Evolutionary conservation across 2,113 vertebrate genomes (phyloP), one percentile per base, ranked within the genome.

Genomic region (Delphinapterus leucas): DNA sequence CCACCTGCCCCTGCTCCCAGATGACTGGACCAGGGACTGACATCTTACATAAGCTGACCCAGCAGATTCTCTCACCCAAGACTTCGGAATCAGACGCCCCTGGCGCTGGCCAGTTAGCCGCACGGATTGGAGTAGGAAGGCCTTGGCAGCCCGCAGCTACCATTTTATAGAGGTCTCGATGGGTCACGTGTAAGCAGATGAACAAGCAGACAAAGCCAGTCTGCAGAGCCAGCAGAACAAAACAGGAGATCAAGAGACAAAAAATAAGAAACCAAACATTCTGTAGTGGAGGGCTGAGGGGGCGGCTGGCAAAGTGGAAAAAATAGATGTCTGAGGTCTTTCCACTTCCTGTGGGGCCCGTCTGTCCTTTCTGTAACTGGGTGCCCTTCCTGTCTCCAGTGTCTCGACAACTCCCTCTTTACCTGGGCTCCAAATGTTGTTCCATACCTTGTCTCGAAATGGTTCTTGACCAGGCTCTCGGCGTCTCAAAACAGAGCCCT

Each of bases 181-280:
- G 63, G 58, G 23, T 36, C 33, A 6, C 0, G 0, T 15, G 1
- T 6, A 26, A 70, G 3, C 67, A 74, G 79, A 44, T 4, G n/a
- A 63, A 21, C 21, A 20, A 68, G 74, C 53, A 67, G 68, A 58
- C 73, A 93, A 93, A 87, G 25, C 17, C 67, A 60, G 74, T 36
- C 20, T 49, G 23, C 67, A 44, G 73, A 92, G 73, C 44, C 87
- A 9, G 20, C 4, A n/a, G 33, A 70, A 23, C 0, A 21, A 73
- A 84, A 26, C 0, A 31, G 36, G 91, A 83, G 74, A 76, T n/a
- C 47, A 5, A 92, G 65, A 88, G 44, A 44, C 18, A 44, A 12
- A 79, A 79, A 58, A 28, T 8, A 49, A 86, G 70, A 91, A 63
- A 38, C 41, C 36, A 31, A 31, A 9, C 25, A 5, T 15, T 44